phyloP scores from a whole-genome alignment of 2,797 vertebrate species.

The Halcyon leucocephala region DNA sequence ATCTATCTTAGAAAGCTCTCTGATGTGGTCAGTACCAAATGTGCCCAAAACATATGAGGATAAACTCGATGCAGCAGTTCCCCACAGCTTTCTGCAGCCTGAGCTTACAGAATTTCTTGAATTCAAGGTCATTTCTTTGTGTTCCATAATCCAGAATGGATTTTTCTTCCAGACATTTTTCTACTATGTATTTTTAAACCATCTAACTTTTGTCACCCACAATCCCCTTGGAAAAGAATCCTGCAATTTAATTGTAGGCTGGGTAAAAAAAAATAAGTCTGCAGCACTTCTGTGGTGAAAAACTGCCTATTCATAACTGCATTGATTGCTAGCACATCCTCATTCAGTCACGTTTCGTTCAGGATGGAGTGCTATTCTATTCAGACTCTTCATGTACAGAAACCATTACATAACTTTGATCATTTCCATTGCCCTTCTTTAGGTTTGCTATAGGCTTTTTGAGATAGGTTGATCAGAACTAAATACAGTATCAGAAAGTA shows the following conservation, averaged over 20 bases:
- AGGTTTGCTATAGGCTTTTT: not conserved
- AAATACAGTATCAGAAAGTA: not conserved
- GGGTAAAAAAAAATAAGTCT: slow-evolving; percentile 21
- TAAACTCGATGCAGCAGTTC: not conserved
- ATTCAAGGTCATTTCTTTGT: not conserved
- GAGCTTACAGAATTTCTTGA: not conserved
- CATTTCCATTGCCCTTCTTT: not conserved
- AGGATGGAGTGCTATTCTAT: not conserved
- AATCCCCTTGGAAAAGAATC: not conserved
- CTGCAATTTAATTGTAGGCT: not conserved
- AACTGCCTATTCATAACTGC: not conserved
- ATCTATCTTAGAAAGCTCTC: not conserved
- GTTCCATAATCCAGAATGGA: not conserved
- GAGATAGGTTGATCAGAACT: not conserved
- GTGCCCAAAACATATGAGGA: not conserved
- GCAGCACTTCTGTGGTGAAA: not conserved
- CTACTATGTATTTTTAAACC: not conserved
- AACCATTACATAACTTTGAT: not conserved
- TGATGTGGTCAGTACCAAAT: not conserved
- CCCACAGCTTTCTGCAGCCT: not conserved
- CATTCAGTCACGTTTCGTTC: not conserved
- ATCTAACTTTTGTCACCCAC: not conserved
- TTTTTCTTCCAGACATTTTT: not conserved
- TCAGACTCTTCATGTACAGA: not conserved
- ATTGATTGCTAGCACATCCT: not conserved